Evolutionary conservation across 2,797 vertebrate species (phyloP).

Genomic region (Heterohyrax brucei): DNA sequence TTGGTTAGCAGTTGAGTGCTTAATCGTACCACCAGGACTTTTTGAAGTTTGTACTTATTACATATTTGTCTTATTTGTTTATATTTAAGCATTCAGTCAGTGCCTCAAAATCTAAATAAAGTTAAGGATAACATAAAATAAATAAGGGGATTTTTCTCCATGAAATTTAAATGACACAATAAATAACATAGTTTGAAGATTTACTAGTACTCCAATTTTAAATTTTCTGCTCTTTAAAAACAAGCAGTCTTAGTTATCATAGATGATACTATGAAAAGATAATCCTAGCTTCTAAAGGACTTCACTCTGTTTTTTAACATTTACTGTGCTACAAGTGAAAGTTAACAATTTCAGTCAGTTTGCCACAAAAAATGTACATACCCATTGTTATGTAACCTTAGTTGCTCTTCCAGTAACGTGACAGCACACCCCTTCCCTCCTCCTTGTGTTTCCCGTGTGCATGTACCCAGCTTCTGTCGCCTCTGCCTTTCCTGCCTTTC

Average conservation of each 20-base stretch:
- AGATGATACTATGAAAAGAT: background rate
- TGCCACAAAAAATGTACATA: no score
- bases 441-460: no score
- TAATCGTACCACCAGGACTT: background rate
- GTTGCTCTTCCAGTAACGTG: no score
- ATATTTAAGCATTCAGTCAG: background rate
- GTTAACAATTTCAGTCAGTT: no score
- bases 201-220: background rate
- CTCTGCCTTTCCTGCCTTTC: no score
- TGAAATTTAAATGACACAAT: background rate
- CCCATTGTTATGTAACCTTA: no score
- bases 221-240: conserved; percentile 21
- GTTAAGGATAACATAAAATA: background rate
- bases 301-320: background rate
- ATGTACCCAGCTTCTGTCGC: no score
- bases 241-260: background rate
- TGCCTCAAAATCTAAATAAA: background rate
- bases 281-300: background rate
- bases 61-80: background rate
- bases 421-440: no score
- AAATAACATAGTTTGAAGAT: background rate
- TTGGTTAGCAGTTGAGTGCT: background rate
- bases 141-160: background rate
- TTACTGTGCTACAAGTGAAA: no score
- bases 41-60: background rate